A percentile compares a stretch with the other conserved stretches of the same genome.
Evolutionary conservation across 2,797 vertebrate species (phyloP).

Genomic region (Lithobates pipiens): DNA sequence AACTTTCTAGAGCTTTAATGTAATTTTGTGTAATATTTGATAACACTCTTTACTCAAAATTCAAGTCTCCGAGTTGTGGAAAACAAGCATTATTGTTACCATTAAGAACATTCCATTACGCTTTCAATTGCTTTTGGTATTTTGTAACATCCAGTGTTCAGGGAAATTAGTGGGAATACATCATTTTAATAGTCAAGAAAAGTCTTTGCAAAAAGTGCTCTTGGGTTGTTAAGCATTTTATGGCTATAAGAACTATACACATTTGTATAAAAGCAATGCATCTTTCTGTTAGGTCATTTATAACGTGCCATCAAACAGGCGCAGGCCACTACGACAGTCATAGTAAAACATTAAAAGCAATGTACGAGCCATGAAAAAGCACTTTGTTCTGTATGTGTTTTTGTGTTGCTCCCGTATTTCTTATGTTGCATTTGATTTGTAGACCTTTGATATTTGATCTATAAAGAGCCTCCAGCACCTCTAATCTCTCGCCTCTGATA

Average conservation of each 20-base stretch:
- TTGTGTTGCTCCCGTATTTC: conserved; percentile 1
- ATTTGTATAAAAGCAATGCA: conserved; percentile 30
- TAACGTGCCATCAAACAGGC: conserved; percentile 22
- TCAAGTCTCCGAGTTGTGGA: conserved; percentile 29
- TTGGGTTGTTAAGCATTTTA: conserved; percentile 55
- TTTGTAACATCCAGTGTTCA: conserved; percentile 54
- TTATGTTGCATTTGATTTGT: conserved; percentile 20
- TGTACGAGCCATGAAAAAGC: background rate
- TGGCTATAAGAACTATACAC: conserved; percentile 41
- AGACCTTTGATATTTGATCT: conserved; percentile 22
- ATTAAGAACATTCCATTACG: conserved; percentile 57
- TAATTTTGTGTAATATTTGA: conserved; percentile 36
- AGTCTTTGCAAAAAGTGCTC: conserved; percentile 35
- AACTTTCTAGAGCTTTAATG: conserved; percentile 10
- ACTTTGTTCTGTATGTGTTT: conserved; percentile 12
- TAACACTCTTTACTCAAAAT: conserved; percentile 23
- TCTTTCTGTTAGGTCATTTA: conserved; percentile 30
- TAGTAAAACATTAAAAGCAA: background rate
- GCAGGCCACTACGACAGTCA: background rate
- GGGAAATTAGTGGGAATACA: conserved; percentile 52
- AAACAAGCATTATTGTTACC: conserved; percentile 57
- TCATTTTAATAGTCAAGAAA: conserved; percentile 56
- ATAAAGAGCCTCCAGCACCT: conserved; percentile 9
- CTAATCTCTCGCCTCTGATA: conserved; percentile 18
- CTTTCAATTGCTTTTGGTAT: conserved; percentile 59